These are phyloP conservation scores for Hephaestus fuliginosus DNA, from an alignment of 2,797 vertebrate species.

Conservation along the genomic window DNA sequence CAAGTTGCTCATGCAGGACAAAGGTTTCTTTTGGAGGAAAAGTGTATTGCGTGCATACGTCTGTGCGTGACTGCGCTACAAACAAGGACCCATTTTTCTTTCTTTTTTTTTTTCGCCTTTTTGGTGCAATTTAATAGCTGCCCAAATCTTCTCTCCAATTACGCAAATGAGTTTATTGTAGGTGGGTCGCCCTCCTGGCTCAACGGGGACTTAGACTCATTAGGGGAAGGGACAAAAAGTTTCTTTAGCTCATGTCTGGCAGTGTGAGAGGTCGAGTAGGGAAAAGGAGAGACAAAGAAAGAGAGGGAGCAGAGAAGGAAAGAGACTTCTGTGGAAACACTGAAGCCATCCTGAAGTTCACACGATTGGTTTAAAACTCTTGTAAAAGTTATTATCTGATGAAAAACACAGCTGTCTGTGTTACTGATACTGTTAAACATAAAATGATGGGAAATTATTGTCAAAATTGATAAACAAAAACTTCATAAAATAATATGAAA, in stretches of 20 bases:
- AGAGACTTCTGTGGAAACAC: not conserved
- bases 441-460: too few relatives aligned
- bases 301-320: not conserved
- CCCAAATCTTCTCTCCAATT: conserved; percentile 70
- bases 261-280: not conserved
- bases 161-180: conserved; percentile 64
- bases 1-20: conserved; percentile 71
- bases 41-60: not conserved
- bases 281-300: conserved; percentile 19
- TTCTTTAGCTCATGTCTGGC: conserved; percentile 50
- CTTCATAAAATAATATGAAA: too few relatives aligned
- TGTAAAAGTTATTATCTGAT: too few relatives aligned
- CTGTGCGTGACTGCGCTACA: conserved; percentile 2
- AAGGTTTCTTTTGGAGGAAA: conserved; percentile 59
- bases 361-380: not conserved
- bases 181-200: conserved; percentile 35
- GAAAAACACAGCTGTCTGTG: too few relatives aligned
- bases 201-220: conserved; percentile 63
- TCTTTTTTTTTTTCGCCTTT: conserved; percentile 36
- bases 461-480: too few relatives aligned
- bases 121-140: conserved; percentile 53
- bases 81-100: conserved; percentile 68
- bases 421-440: too few relatives aligned
- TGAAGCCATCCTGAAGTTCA: not conserved
- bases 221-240: conserved; percentile 58